A percentile compares a stretch with the other conserved stretches of the same genome.
phyloP scores from a whole-genome alignment of 1,140 invertebrate species.

The Pseudomyrmex dendroicus region DNA sequence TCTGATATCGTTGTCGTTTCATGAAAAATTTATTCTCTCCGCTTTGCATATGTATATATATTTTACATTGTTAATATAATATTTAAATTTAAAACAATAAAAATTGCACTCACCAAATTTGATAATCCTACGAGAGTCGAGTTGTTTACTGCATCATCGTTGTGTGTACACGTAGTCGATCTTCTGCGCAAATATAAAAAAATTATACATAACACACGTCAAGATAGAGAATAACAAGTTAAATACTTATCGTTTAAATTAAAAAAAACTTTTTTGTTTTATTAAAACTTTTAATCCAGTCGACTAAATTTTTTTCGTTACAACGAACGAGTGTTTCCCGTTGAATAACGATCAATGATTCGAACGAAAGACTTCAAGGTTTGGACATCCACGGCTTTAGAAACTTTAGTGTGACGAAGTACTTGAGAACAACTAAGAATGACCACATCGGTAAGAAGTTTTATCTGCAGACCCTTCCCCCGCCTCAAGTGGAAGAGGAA shows the following conservation, averaged over 20 bases:
- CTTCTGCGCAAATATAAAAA: conserved; percentile 1
- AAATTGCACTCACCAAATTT: conserved; percentile 19
- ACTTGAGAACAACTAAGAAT: conserved; percentile 41
- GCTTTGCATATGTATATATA: not conserved
- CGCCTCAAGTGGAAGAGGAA: not conserved
- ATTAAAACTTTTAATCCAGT: not conserved
- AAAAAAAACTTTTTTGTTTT: not conserved
- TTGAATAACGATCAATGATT: conserved; percentile 11
- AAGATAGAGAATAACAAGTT: not conserved
- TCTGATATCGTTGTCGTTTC: not conserved
- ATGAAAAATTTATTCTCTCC: no score
- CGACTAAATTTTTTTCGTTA: not conserved
- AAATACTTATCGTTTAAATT: not conserved
- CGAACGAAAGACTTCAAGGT: conserved; percentile 5
- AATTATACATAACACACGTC: not conserved
- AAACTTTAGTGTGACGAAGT: conserved; percentile 45
- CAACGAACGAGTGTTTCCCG: not conserved
- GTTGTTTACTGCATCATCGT: conserved; percentile 40
- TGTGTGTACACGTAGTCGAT: not conserved
- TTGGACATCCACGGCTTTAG: conserved; percentile 23
- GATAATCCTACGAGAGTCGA: not conserved
- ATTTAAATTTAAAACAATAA: not conserved
- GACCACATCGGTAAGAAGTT: conserved; percentile 57
- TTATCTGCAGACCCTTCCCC: not conserved
- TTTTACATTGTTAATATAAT: not conserved